Conservation (phyloP, 1,140 invertebrate species). For the Marisa cornuarietis region DNA sequence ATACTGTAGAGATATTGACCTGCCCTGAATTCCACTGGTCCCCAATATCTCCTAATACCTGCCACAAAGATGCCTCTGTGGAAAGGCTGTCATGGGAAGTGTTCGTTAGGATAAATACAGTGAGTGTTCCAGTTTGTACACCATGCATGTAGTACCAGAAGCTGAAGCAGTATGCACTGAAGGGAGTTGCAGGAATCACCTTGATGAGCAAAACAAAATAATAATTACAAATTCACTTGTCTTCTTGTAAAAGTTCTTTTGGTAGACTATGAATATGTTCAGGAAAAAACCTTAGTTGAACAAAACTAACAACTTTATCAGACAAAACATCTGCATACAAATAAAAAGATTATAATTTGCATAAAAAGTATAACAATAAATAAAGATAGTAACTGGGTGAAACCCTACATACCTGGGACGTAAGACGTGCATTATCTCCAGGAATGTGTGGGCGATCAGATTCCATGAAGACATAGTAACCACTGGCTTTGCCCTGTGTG, state of each 20-base stretch:
- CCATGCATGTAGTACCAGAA: slow-evolving; percentile 65
- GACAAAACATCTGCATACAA: no score
- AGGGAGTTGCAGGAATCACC: slow-evolving; percentile 1
- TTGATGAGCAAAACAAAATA: background rate
- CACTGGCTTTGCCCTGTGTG: slow-evolving; percentile 30
- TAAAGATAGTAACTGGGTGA: no score
- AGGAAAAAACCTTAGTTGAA: no score
- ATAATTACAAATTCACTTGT: background rate
- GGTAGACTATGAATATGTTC: background rate
- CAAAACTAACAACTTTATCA: no score
- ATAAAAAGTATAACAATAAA: no score
- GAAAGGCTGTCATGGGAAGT: slow-evolving; percentile 34
- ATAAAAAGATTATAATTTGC: no score
- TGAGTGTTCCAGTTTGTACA: slow-evolving; percentile 44
- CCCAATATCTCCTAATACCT: slow-evolving; percentile 37
- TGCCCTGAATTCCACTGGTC: slow-evolving; percentile 47
- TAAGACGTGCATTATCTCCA: slow-evolving; percentile 70
- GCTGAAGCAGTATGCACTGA: slow-evolving; percentile 40
- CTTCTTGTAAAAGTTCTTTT: no score
- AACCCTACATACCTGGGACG: background rate
- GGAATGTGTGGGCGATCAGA: slow-evolving; percentile 69
- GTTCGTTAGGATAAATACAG: slow-evolving; percentile 42
- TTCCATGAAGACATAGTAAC: slow-evolving; percentile 25
- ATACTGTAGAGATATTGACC: slow-evolving; percentile 45
- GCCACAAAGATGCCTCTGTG: slow-evolving; percentile 49